phyloP scores from a whole-genome alignment of 2,888 invertebrate species.

The Chloroclystis v-ata region DNA sequence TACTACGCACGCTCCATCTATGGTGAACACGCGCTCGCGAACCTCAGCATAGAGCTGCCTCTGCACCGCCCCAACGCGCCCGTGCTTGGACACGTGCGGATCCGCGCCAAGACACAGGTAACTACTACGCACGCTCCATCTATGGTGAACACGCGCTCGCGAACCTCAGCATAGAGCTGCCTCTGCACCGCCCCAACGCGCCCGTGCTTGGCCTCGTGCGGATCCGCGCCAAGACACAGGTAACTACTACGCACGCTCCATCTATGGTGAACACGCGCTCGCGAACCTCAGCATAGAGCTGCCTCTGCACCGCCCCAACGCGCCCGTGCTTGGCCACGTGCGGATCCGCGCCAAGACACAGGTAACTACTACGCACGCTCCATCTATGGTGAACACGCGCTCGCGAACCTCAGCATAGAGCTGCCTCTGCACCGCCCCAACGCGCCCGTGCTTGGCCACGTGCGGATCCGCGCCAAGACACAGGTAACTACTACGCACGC shows the following conservation, averaged over 20 bases:
- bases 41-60: too few relatives aligned
- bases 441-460: conserved; percentile 96
- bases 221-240: conserved; percentile 99
- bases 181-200: too few relatives aligned
- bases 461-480: conserved; percentile 98
- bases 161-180: too few relatives aligned
- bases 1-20: too few relatives aligned
- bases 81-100: too few relatives aligned
- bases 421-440: conserved; percentile 91
- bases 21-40: too few relatives aligned
- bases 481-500: conserved; percentile 99
- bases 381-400: conserved; percentile 98
- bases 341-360: conserved; percentile 98
- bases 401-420: conserved; percentile 99
- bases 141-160: too few relatives aligned
- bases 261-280: conserved; percentile 98
- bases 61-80: too few relatives aligned
- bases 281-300: conserved; percentile 99
- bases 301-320: conserved; percentile 89
- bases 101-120: too few relatives aligned
- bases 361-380: conserved; percentile 99
- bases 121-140: too few relatives aligned
- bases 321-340: conserved; percentile 97
- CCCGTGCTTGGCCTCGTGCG: conserved; percentile 98
- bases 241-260: conserved; percentile 98